Base-by-base conservation (phyloP, 2,113 vertebrate species). In the Larimichthys polyactis region DNA sequence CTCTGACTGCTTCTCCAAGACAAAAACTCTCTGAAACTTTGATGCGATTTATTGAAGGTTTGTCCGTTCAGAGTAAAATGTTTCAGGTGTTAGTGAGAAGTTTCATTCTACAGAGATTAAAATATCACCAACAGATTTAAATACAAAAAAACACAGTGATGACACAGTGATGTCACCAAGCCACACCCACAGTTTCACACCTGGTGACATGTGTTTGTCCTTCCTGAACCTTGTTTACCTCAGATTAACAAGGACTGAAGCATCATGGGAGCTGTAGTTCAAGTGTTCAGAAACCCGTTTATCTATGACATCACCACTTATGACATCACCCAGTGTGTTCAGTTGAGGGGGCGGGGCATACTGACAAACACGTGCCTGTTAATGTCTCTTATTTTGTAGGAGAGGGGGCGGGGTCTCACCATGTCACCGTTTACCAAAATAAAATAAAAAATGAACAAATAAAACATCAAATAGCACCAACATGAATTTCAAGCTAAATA, bases 401-500 rank as follows among this genome's bases (percentile, higher is more conserved):
- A 40, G 80, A 40, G 48, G 55, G 73, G 78, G 83, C 17, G 40
- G 78, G 62, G 62, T 20, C 49, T 76, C 52, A 51, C 57, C 1
- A 20, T 32, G 73, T 70, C 24, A 22, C 32, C 11, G 9, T 55
- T 80, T 68, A 86, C 64, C 79, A 87, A 84, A 87, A 89, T 71
- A 60, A 84, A 78, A 80, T 44, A 60, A 78, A 78, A 58, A 77
- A 82, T 8, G 19, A 70, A 69, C 32, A 74, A 75, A 74, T 27
- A 10, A 72, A 83, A 80, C 66, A 74, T 70, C 77, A 90, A 91
- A 90, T 90, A 93, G 90, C 87, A 94, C 92, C 92, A 81, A 91
- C 75, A 84, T 84, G 87, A 78, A 90, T 82, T 81, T 85, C 81
- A 82, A 81, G 66, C 92, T 90, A 93, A 94, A 95, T 95, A 95